A percentile compares a stretch with the other conserved stretches of the same genome.
These are phyloP conservation scores for Chroicocephalus ridibundus DNA, from an alignment of 2,113 vertebrate species.

Conservation along the genomic window DNA sequence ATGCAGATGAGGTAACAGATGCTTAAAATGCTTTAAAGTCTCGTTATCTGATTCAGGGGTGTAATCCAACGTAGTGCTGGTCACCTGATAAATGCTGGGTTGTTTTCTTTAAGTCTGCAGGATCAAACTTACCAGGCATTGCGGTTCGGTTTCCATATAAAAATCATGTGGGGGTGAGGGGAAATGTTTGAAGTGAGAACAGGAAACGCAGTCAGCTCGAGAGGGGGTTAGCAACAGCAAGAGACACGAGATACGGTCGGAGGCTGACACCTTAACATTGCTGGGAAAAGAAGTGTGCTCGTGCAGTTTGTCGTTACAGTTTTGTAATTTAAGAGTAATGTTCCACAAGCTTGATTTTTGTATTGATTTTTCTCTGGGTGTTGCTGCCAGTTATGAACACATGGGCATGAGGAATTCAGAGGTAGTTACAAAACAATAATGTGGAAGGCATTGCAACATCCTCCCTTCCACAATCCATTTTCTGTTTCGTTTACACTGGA, in stretches of 20 bases:
- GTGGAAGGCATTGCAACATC: neutral
- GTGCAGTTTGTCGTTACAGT: neutral
- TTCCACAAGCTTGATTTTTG: neutral
- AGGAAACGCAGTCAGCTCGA: neutral
- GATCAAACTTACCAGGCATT: neutral
- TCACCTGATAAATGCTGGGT: neutral
- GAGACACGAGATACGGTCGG: rapidly evolving
- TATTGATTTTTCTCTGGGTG: neutral
- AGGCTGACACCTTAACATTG: neutral
- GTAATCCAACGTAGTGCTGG: neutral
- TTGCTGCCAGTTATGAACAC: neutral
- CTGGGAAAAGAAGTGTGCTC: neutral
- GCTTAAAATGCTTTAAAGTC: neutral
- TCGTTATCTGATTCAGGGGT: neutral
- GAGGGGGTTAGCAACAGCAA: neutral
- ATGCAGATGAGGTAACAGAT: neutral
- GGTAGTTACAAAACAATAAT: neutral
- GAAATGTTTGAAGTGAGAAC: neutral
- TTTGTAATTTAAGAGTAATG: neutral
- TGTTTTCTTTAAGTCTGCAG: neutral
- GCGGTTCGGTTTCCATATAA: neutral
- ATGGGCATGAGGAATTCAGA: neutral
- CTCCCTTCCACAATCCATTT: neutral
- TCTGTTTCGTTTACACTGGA: neutral
- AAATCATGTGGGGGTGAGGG: neutral